phyloP scores from a whole-genome alignment of 2,797 vertebrate species.

The Rhynchonycteris naso region DNA sequence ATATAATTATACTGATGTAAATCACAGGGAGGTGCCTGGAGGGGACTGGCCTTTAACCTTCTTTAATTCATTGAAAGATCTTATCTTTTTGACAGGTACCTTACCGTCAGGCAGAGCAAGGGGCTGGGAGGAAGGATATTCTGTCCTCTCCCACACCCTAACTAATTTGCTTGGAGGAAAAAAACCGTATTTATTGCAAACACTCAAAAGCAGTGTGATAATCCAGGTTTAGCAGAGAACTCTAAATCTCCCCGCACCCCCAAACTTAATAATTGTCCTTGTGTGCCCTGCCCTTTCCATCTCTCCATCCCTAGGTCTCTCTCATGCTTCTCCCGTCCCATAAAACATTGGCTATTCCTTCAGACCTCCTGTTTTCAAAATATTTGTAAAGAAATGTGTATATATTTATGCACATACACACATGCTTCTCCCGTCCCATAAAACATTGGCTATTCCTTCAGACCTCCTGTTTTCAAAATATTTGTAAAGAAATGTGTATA shows the following conservation, averaged over 20 bases:
- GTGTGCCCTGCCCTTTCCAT: background rate
- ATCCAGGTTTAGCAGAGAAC: conserved; percentile 30
- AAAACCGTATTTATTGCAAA: conserved; percentile 72
- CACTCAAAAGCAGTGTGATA: conserved; percentile 48
- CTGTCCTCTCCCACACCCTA: background rate
- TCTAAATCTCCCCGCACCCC: background rate
- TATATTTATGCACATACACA: background rate
- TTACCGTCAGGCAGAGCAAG: conserved; percentile 78
- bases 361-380: conserved; percentile 4
- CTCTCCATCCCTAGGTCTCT: background rate
- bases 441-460: background rate
- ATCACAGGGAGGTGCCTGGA: conserved; percentile 83
- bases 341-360: background rate
- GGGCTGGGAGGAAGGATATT: conserved; percentile 78
- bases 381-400: background rate
- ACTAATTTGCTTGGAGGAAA: conserved; percentile 82
- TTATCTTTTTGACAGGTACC: conserved; percentile 87
- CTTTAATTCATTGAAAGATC: conserved; percentile 86
- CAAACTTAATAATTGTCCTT: background rate
- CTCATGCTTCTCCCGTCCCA: background rate
- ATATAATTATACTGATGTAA: conserved; percentile 90
- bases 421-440: background rate
- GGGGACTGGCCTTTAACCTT: conserved; percentile 86
- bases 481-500: background rate
- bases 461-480: conserved; percentile 33